Conservation (phyloP, 1,140 invertebrate genomes). For the Stegodyphus mimosarum region DNA sequence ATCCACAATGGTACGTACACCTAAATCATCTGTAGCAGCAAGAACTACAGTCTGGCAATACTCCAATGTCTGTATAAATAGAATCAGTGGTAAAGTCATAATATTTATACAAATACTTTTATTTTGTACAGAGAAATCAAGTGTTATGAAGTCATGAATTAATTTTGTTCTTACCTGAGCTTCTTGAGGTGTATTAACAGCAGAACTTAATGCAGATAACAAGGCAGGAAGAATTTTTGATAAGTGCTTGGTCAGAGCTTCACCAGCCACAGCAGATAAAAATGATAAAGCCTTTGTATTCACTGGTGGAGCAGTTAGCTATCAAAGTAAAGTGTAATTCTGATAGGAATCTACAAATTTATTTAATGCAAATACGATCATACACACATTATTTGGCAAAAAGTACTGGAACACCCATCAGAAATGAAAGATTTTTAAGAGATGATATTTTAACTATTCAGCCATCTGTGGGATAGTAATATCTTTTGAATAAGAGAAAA, state of each 20-base stretch:
- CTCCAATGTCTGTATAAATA: constrained; percentile 77
- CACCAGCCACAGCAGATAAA: constrained; percentile 90
- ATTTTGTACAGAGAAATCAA: too few relatives aligned
- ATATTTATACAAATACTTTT: too few relatives aligned
- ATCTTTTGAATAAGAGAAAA: too few relatives aligned
- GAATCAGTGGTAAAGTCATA: background rate
- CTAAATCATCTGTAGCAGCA: constrained; percentile 87
- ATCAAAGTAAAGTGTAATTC: constrained; percentile 41
- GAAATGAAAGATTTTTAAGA: background rate
- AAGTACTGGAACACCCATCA: constrained; percentile 12
- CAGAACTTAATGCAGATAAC: constrained; percentile 79
- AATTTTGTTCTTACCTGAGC: constrained; percentile 70
- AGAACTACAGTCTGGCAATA: constrained; percentile 94
- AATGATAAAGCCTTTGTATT: constrained; percentile 94
- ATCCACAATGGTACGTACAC: constrained; percentile 88
- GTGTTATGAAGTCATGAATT: too few relatives aligned
- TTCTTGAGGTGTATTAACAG: constrained; percentile 75
- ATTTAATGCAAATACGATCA: background rate
- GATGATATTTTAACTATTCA: too few relatives aligned
- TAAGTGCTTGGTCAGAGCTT: constrained; percentile 91
- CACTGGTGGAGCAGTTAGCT: constrained; percentile 84
- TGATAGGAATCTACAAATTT: background rate
- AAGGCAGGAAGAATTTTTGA: constrained; percentile 91
- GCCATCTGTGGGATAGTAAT: too few relatives aligned
- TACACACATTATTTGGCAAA: background rate